These are phyloP conservation scores for Phorcus lineatus DNA, from an alignment of 2,888 invertebrate genomes.

Conservation along the genomic window DNA sequence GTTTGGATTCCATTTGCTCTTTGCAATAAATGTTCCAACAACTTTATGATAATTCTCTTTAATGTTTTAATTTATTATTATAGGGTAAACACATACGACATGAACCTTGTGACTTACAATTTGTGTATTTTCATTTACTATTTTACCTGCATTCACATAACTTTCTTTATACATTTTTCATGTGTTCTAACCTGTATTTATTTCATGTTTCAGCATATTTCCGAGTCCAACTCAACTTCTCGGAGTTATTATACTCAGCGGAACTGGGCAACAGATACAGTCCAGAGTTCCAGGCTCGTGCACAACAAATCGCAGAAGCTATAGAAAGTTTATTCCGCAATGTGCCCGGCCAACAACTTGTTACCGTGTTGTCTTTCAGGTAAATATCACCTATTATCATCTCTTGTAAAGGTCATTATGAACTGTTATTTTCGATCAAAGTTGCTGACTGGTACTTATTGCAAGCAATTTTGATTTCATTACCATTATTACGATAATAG, in stretches of 20 bases:
- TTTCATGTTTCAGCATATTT: slow-evolving; percentile 49
- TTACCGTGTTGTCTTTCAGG: slow-evolving; percentile 84
- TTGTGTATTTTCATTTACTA: too few species aligned
- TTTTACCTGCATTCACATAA: too few species aligned
- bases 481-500: too few species aligned
- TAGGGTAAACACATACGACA: too few species aligned
- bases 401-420: background rate
- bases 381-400: slow-evolving; percentile 77
- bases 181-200: background rate
- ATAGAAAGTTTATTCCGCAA: slow-evolving; percentile 80
- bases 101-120: too few species aligned
- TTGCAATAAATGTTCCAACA: too few species aligned
- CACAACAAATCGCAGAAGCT: slow-evolving; percentile 79
- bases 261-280: slow-evolving; percentile 81
- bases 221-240: slow-evolving; percentile 78
- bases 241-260: slow-evolving; percentile 79
- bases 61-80: too few species aligned
- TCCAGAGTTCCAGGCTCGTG: slow-evolving; percentile 79
- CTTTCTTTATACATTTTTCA: background rate
- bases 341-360: slow-evolving; percentile 80
- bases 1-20: too few species aligned
- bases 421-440: too few species aligned
- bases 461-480: too few species aligned
- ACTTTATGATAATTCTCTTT: too few species aligned
- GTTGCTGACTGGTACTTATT: too few species aligned